Evolutionary conservation across 2,113 vertebrate species (phyloP), one percentile per base, ranked within the genome.

Genomic region (Cepphus grylle): DNA sequence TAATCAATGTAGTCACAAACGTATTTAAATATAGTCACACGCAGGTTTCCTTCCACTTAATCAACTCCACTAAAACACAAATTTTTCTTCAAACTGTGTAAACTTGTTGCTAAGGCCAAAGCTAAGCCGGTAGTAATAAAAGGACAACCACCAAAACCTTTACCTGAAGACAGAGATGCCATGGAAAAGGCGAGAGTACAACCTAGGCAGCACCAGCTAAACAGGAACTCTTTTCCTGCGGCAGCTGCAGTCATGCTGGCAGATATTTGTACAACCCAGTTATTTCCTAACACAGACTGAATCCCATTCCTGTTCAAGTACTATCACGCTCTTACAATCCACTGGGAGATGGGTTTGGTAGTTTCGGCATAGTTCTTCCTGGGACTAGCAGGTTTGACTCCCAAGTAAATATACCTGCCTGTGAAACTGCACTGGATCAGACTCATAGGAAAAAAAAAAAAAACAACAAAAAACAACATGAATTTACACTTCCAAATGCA

Each of bases 261-360:
- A 97, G 94, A 90, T 56, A 91, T 56, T 94, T 96, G 15, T 19
- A 42, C 29, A 59, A 94, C 53, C 65, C 19, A 61, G 34, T n/a
- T 93, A 30, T 84, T 96, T 96, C 73, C 70, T 87, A 93, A 88
- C 32, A 53, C 83, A 63, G 53, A 74, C 66, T 55, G 89, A 95
- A 96, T 94, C 84, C 32, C 81, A 67, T 82, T 56, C 29, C 7
- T 13, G 49, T n/a, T 11, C 12, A 88, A 70, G 67, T 63, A 36
- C 38, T 76, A 85, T 63, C 92, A 43, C 27, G 17, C 30, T 50
- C 43, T 40, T 78, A 42, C 32, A 78, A 38, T 30, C 70, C 5
- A 7, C 40, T 55, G 47, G 76, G 84, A 94, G 53, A 26, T 30
- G 38, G 61, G 21, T 56, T 71, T 25, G 67, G 36, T 52, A 49